Evolutionary conservation across 2,888 invertebrate genomes (phyloP).

Genomic region (Boloria selene): DNA sequence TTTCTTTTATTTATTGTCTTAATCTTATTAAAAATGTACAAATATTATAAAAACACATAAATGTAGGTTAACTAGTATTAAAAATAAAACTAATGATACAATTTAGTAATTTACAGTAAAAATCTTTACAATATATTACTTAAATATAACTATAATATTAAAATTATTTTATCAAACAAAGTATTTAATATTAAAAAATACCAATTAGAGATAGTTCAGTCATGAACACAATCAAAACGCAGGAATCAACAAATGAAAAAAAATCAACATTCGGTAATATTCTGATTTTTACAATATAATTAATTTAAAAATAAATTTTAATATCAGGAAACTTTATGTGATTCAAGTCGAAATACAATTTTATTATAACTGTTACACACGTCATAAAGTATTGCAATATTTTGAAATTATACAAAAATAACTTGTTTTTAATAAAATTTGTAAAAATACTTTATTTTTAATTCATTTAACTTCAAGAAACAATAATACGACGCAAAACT

Average conservation of each 20-base stretch:
- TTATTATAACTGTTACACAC: constrained; percentile 10
- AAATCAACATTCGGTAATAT: neutral
- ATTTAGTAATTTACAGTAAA: constrained; percentile 6
- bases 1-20: neutral
- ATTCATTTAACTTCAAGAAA: constrained; percentile 46
- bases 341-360: constrained; percentile 15
- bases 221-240: constrained; percentile 1
- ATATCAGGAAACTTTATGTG: constrained; percentile 5
- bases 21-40: neutral
- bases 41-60: constrained; percentile 22
- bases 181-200: neutral
- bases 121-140: neutral
- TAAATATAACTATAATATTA: no score
- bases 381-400: constrained; percentile 21
- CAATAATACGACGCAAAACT: constrained; percentile 79
- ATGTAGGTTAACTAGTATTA: constrained; percentile 39
- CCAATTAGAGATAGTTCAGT: neutral
- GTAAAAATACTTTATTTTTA: constrained; percentile 18
- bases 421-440: constrained; percentile 8
- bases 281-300: neutral
- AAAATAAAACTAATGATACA: constrained; percentile 11
- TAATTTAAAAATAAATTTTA: neutral
- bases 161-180: neutral
- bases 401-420: constrained; percentile 29
- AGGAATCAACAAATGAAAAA: neutral